Percentiles rank a stretch among this genome's conserved stretches.
phyloP scores from a whole-genome alignment of 2,888 invertebrate species.

The Tupiocoris notatus region DNA sequence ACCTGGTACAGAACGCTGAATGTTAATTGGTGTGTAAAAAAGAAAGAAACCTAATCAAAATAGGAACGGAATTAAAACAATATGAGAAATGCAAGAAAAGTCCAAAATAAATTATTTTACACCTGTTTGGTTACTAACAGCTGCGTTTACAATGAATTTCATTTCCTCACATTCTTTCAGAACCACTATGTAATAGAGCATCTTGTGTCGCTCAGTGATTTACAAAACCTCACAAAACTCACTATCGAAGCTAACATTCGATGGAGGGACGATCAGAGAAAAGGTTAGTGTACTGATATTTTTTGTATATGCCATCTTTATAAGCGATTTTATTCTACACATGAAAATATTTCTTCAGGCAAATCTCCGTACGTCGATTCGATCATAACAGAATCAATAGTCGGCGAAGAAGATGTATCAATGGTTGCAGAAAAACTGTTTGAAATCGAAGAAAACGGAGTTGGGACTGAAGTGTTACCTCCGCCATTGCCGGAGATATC shows the following conservation, averaged over 20 bases:
- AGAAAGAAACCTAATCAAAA: too few relatives aligned
- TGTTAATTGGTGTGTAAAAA: too few relatives aligned
- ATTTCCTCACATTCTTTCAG: neutral
- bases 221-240: constrained; percentile 18
- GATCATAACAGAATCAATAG: constrained; percentile 5
- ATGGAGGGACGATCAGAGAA: constrained; percentile 22
- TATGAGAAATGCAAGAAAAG: too few relatives aligned
- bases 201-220: constrained; percentile 17
- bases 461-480: neutral
- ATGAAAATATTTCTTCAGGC: neutral
- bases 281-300: neutral
- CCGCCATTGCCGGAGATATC: neutral
- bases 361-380: constrained; percentile 11
- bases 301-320: neutral
- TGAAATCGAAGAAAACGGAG: neutral
- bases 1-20: too few relatives aligned
- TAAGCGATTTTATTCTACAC: too few relatives aligned
- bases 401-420: constrained; percentile 15
- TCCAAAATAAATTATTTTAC: too few relatives aligned
- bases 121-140: too few relatives aligned
- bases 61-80: too few relatives aligned
- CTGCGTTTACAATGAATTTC: neutral
- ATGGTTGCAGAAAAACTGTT: neutral
- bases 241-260: constrained; percentile 26
- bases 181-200: constrained; percentile 34